Percentiles rank a stretch among this genome's conserved stretches.
phyloP scores from a whole-genome alignment of 2,888 invertebrate species.

The Deroplatys truncata region DNA sequence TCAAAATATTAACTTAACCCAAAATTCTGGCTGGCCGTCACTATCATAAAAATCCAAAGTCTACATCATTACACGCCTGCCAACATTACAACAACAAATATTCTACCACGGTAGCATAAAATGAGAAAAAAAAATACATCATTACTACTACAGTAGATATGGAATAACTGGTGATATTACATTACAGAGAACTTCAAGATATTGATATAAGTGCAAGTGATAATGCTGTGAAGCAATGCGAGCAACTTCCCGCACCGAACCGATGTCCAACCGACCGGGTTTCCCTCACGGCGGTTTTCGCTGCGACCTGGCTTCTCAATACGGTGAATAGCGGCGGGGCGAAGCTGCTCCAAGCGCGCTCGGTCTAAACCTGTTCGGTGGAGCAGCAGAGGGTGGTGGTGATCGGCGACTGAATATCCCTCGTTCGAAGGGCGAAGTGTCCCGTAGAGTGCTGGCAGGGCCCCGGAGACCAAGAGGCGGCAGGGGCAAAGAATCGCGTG shows the following conservation, averaged over 20 bases:
- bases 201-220: neutral
- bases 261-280: neutral
- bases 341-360: constrained; percentile 79
- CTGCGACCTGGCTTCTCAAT: constrained; percentile 48
- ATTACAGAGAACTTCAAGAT: neutral
- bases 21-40: neutral
- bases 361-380: constrained; percentile 49
- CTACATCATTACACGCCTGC: neutral
- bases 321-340: constrained; percentile 81
- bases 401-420: constrained; percentile 80
- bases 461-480: constrained; percentile 61
- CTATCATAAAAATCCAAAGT: neutral
- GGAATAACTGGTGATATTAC: neutral
- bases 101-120: neutral
- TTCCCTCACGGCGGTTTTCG: neutral
- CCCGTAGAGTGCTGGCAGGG: constrained; percentile 64
- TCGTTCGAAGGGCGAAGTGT: constrained; percentile 54
- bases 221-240: neutral
- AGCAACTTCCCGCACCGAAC: neutral
- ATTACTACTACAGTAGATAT: neutral
- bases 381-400: constrained; percentile 50
- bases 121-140: neutral
- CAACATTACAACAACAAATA: neutral
- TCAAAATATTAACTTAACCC: neutral
- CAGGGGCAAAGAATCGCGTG: constrained; percentile 70